Evolutionary conservation across 2,888 invertebrate genomes (phyloP), one percentile per base, ranked within the genome.

Genomic region (Agrochola lota): DNA sequence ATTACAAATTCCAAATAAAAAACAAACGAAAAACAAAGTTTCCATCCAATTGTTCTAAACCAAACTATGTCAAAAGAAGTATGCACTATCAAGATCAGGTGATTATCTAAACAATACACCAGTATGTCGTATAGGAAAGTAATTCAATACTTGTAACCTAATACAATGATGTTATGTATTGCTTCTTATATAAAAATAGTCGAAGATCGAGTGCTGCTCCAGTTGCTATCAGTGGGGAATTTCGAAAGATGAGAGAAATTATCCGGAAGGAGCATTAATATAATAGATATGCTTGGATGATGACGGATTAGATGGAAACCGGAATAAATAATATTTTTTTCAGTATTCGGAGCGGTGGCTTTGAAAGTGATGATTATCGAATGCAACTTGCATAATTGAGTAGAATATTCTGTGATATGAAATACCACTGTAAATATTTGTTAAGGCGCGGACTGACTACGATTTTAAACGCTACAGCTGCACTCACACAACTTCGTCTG

Each of bases 121-220:
- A 43, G n/a, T 68, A 57, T 63, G 80, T 67, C 69, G 55, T 82
- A 87, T 80, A 87, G 82, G 83, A 89, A 89, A 87, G 88, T 89
- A 90, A 90, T 81, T 76, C 72, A 85, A 90, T 90, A 66, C 60
- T 30, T 23, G 89, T 83, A 84, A 87, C 71, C 3, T 30, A 75
- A 90, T 86, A 88, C 79, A 62, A 78, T 71, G n/a, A 67, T 17
- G 77, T 75, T 76, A 76, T 79, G 77, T 74, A n/a, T 55, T 69
- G 40, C 69, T 74, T 26, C 52, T 85, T 85, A 85, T 75, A 75
- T 85, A 85, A 83, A 84, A 81, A 77, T n/a, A 60, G 30, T 55
- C 15, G 74, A 77, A 84, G 81, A 85, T 85, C 43, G 67, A 85
- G 67, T 69, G 71, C 70, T 76, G 78, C 74, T 76, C 83, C 67